A percentile compares a stretch with the other conserved stretches of the same genome.
phyloP scores from a whole-genome alignment of 2,888 invertebrate genomes.

The Drosophila flavopinicola region DNA sequence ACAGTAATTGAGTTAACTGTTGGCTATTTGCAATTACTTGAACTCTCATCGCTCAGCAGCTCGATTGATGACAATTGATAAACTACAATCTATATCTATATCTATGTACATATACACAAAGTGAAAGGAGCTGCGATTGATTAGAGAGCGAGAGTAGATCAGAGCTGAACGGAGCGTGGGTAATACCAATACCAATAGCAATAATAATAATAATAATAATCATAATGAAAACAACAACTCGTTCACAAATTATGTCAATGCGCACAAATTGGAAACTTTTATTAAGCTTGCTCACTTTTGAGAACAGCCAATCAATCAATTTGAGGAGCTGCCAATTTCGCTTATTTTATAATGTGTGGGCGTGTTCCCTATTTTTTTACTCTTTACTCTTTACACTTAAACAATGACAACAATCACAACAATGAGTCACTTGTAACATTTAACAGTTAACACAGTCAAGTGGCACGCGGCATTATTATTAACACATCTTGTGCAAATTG shows the following conservation, averaged over 20 bases:
- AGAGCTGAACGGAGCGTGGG: conserved; percentile 17
- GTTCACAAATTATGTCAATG: conserved; percentile 65
- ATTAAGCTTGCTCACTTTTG: conserved; percentile 4
- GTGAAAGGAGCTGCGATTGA: conserved; percentile 69
- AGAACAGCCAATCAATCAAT: conserved; percentile 32
- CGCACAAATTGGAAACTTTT: conserved; percentile 61
- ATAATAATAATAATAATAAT: neutral
- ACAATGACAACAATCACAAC: conserved; percentile 5
- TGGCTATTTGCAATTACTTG: conserved; percentile 61
- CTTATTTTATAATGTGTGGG: conserved; percentile 25
- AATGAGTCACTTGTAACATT: conserved; percentile 1
- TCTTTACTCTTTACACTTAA: neutral
- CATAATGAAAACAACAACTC: conserved; percentile 5
- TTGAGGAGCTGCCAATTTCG: conserved; percentile 11
- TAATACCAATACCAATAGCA: conserved; percentile 6
- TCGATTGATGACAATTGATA: conserved; percentile 69
- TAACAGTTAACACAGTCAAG: conserved; percentile 15
- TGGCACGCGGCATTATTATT: conserved; percentile 27
- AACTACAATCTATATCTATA: conserved; percentile 20
- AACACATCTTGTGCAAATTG: conserved; percentile 22
- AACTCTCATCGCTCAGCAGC: conserved; percentile 62
- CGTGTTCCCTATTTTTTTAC: neutral
- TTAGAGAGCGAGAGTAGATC: conserved; percentile 52
- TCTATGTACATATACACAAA: conserved; percentile 43
- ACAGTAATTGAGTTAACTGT: conserved; percentile 25